Base-by-base conservation (phyloP, 2,113 vertebrate genomes). In the Megatriorchis doriae region DNA sequence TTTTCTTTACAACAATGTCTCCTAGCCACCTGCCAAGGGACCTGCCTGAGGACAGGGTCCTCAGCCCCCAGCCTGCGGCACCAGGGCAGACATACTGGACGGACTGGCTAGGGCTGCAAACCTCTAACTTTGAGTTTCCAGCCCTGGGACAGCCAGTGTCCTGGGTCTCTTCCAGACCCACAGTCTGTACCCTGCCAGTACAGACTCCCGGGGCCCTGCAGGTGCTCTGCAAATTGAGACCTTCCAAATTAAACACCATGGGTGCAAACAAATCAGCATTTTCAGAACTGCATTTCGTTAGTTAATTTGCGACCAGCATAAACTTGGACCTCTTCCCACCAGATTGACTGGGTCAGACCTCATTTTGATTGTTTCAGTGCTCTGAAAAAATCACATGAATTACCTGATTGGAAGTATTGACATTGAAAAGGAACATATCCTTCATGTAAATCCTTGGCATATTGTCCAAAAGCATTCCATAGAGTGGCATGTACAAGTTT, bases 381-480 rank as follows among this genome's bases (percentile, higher is more conserved):
- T 90, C 48, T 18, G 55, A 88, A 75, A 75, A 75, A 78, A 59
- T 2, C 50, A 63, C 36, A 16, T 3, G 8, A 23, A 70, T 87
- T 98, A 99, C 99, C 98, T 99, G 99, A 97, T 99, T 99, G 66
- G 99, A 99, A 56, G 99, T 98, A 80, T 98, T 99, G 93, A 99
- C 94, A 74, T 98, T 99, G 95, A 99, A 99, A 91, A 99, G 99
- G 93, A 99, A 99, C 42, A 99, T 96, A 86, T 99, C 99, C 96
- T 99, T 99, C 98, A 99, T 98, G 96, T 99, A 99, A 96, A 99
- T 99, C 68, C 99, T 98, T 31, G 99, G 99, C 99, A 99, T 99
- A 93, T 99, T 99, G 98, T 99, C 99, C 96, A 99, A 98, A 90
- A 99, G 99, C 97, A 99, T 98, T 55, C 99, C 99, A 47, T 99